Conservation (phyloP, 2,888 invertebrate species). For the Eristalinus aeneus region DNA sequence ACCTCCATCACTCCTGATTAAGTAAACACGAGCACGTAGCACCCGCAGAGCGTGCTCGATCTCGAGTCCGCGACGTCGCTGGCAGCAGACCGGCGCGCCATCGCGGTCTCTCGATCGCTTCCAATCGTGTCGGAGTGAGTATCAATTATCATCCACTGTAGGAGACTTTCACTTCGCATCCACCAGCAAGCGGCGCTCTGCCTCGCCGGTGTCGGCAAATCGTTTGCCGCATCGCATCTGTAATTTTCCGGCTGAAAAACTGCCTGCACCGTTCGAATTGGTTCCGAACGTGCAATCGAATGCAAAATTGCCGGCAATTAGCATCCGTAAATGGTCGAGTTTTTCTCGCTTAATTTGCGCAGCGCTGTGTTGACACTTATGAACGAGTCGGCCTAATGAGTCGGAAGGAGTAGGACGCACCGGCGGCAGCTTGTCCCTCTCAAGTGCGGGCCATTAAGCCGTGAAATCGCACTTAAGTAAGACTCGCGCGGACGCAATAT, state of each 20-base stretch:
- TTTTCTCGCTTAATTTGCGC: conserved; percentile 59
- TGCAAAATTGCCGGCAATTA: conserved; percentile 63
- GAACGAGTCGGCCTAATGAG: conserved; percentile 51
- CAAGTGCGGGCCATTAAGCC: conserved; percentile 21
- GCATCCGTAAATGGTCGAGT: conserved; percentile 50
- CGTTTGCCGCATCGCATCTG: conserved; percentile 14
- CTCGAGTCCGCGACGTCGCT: conserved; percentile 43
- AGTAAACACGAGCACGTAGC: conserved; percentile 50
- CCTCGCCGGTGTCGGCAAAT: conserved; percentile 3
- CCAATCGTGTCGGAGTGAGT: conserved; percentile 43
- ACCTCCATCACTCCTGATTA: conserved; percentile 44
- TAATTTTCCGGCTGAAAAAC: conserved; percentile 61
- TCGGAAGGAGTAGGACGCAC: conserved; percentile 29
- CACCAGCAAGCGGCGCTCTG: background rate
- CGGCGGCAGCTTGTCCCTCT: background rate
- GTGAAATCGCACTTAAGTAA: conserved; percentile 41
- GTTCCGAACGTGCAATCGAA: conserved; percentile 24
- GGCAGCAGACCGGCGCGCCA: conserved; percentile 26
- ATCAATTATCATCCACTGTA: conserved; percentile 38
- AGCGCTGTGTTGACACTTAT: conserved; percentile 56
- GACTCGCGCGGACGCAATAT: conserved; percentile 14
- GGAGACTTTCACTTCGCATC: conserved; percentile 8
- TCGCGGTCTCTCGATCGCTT: conserved; percentile 24
- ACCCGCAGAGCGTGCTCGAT: conserved; percentile 60
- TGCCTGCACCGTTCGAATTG: background rate